Evolutionary conservation across 2,888 invertebrate species (phyloP).

Genomic region (Acrobasis consociella): DNA sequence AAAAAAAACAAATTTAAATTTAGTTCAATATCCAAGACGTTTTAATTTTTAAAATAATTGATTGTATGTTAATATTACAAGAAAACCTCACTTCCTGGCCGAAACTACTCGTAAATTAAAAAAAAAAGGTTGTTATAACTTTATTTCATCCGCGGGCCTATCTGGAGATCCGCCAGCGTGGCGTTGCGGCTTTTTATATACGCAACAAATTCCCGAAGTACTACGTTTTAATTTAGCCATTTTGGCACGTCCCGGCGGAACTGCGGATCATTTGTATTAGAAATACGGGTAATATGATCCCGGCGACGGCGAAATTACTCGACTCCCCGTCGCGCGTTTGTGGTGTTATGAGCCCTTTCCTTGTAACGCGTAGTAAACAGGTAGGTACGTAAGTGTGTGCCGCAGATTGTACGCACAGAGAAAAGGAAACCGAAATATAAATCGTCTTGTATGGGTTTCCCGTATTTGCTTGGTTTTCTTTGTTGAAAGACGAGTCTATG

Average conservation of each 20-base stretch:
- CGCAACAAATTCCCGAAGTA: constrained; percentile 59
- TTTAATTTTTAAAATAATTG: too few species aligned
- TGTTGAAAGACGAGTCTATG: neutral
- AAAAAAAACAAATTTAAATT: too few species aligned
- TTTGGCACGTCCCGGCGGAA: constrained; percentile 73
- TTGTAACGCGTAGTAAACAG: constrained; percentile 11
- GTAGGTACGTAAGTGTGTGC: neutral
- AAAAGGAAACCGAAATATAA: constrained; percentile 5
- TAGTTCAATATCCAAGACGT: too few species aligned
- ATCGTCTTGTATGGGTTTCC: neutral
- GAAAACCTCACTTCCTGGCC: too few species aligned
- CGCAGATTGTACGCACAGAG: neutral
- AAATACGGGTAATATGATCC: constrained; percentile 67
- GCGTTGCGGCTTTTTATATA: constrained; percentile 61
- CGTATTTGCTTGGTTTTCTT: neutral
- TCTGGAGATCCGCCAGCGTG: constrained; percentile 59
- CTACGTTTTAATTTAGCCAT: constrained; percentile 76
- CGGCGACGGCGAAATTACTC: constrained; percentile 56
- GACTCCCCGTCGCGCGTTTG: constrained; percentile 33
- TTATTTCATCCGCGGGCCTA: constrained; percentile 34
- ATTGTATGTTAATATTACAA: too few species aligned
- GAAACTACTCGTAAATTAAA: neutral
- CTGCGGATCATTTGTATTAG: constrained; percentile 69
- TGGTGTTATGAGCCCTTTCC: constrained; percentile 7
- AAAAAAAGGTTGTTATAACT: constrained; percentile 23